phyloP scores from a whole-genome alignment of 1,140 invertebrate genomes.

The Thaumetopoea pityocampa region DNA sequence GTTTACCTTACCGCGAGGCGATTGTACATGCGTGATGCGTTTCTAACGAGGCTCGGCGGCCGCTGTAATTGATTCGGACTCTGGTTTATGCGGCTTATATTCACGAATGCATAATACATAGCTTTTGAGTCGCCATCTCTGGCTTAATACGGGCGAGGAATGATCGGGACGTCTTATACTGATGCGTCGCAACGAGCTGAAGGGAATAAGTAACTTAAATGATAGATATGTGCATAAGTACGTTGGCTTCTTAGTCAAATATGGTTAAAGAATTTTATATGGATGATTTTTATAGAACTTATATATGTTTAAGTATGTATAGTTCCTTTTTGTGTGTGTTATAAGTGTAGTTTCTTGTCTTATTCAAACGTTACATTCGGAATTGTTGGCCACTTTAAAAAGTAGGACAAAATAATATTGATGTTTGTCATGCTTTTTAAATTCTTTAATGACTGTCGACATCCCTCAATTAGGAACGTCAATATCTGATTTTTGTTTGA shows the following conservation, averaged over 20 bases:
- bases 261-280: neutral
- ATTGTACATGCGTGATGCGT: conserved; percentile 73
- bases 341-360: too few relatives aligned
- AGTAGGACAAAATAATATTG: too few relatives aligned
- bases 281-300: too few relatives aligned
- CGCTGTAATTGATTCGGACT: conserved; percentile 66
- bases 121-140: conserved; percentile 24
- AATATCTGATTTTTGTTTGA: too few relatives aligned
- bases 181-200: conserved; percentile 7
- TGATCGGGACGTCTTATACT: conserved; percentile 8
- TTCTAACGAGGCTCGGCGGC: conserved; percentile 62
- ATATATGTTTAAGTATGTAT: too few relatives aligned
- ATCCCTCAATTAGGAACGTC: too few relatives aligned
- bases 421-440: too few relatives aligned
- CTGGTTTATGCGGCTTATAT: conserved; percentile 68
- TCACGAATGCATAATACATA: conserved; percentile 73
- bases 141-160: conserved; percentile 25
- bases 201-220: conserved; percentile 25
- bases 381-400: too few relatives aligned
- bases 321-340: too few relatives aligned
- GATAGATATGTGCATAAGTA: conserved; percentile 7
- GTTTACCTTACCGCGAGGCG: conserved; percentile 52
- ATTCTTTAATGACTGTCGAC: too few relatives aligned
- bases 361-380: too few relatives aligned
- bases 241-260: neutral